Conservation (phyloP, 2,888 invertebrate species). For the Ormyrus rosae region DNA sequence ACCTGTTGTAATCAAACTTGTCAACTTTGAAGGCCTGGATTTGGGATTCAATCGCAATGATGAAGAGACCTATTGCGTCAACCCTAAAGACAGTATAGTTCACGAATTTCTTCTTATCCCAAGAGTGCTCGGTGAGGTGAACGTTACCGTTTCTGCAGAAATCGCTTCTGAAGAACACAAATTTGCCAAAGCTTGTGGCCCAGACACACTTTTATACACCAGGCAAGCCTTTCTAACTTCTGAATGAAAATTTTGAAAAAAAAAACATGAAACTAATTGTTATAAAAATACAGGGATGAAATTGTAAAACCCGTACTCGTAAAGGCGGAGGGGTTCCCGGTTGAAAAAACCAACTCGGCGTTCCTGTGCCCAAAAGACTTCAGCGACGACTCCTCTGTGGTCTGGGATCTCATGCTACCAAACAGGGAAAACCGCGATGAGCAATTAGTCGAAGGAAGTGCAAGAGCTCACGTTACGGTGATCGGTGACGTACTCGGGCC, state of each 20-base stretch:
- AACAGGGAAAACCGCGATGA: conserved; percentile 3
- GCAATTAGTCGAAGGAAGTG: conserved; percentile 80
- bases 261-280: too few relatives aligned
- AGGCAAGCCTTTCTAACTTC: conserved; percentile 68
- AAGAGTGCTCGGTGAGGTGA: conserved; percentile 75
- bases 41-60: conserved; percentile 38
- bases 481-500: conserved; percentile 82
- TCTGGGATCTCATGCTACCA: conserved; percentile 77
- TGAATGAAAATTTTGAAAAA: too few relatives aligned
- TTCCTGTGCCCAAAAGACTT: conserved; percentile 82
- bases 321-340: conserved; percentile 84
- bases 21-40: conserved; percentile 39
- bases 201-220: conserved; percentile 75
- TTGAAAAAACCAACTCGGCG: conserved; percentile 81
- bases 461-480: conserved; percentile 80
- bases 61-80: conserved; percentile 66
- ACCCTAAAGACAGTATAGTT: conserved; percentile 68
- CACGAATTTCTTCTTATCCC: conserved; percentile 69
- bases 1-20: conserved; percentile 77
- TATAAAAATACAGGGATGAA: conserved; percentile 77
- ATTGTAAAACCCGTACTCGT: conserved; percentile 81
- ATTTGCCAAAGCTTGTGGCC: conserved; percentile 74
- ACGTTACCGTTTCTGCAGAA: conserved; percentile 77
- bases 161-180: conserved; percentile 75
- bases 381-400: conserved; percentile 67